Conservation (phyloP, 2,113 vertebrate species). For the Sinocyclocheilus grahami region DNA sequence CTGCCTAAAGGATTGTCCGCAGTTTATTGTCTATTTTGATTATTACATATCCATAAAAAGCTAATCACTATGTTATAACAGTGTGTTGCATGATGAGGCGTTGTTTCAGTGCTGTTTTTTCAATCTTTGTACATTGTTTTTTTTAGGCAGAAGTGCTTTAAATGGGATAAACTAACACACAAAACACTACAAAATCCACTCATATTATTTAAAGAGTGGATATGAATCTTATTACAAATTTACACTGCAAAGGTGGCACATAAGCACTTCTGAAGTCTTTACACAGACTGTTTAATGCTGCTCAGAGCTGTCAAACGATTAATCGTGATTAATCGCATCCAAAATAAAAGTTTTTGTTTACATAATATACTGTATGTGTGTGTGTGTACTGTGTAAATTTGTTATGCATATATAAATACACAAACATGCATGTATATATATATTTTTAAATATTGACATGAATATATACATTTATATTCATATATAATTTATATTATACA, state of each 20-base stretch:
- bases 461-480: too few relatives aligned
- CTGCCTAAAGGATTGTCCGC: not conserved
- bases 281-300: too few relatives aligned
- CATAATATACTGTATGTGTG: too few relatives aligned
- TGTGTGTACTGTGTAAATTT: too few relatives aligned
- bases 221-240: not conserved
- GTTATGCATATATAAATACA: too few relatives aligned
- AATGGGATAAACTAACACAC: not conserved
- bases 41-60: slow-evolving; percentile 3
- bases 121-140: not conserved
- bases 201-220: not conserved
- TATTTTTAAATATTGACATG: too few relatives aligned
- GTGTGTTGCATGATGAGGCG: not conserved
- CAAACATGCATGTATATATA: too few relatives aligned
- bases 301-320: not conserved
- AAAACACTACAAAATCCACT: too few relatives aligned
- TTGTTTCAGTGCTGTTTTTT: not conserved
- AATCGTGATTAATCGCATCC: too few relatives aligned
- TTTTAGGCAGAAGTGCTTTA: not conserved
- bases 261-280: not conserved
- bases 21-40: slow-evolving; percentile 13
- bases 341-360: too few relatives aligned
- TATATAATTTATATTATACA: too few relatives aligned
- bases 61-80: not conserved
- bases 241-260: not conserved